A percentile compares a stretch with the other conserved stretches of the same genome.
phyloP scores from a whole-genome alignment of 2,113 vertebrate genomes.

The Gopherus evgoodei region DNA sequence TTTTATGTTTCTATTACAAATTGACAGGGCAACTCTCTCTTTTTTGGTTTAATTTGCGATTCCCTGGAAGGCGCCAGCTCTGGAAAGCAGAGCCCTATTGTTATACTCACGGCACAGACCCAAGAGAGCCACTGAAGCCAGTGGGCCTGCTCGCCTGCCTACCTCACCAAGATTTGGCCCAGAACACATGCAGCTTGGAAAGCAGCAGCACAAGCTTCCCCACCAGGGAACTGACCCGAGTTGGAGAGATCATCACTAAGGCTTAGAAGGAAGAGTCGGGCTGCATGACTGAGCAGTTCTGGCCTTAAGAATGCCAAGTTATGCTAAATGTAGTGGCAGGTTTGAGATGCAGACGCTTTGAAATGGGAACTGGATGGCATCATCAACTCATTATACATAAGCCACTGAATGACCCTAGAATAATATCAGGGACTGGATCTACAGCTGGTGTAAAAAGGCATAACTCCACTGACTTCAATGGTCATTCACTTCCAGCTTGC shows the following conservation, averaged over 20 bases:
- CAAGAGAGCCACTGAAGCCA: background rate
- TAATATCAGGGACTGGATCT: background rate
- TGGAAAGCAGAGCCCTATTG: background rate
- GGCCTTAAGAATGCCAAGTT: background rate
- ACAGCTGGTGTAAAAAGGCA: background rate
- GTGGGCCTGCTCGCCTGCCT: background rate
- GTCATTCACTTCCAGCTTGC: background rate
- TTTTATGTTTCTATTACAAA: background rate
- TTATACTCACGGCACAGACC: background rate
- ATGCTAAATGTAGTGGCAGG: background rate
- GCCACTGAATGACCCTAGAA: background rate
- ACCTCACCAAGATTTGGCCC: background rate
- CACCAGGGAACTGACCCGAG: background rate
- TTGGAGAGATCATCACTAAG: background rate
- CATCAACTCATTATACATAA: background rate
- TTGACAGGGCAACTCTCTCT: background rate
- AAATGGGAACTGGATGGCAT: too few species aligned
- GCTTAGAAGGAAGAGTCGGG: background rate
- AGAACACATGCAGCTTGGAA: background rate
- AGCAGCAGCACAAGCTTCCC: constrained; percentile 28
- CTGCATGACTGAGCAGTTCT: background rate
- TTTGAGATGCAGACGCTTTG: background rate
- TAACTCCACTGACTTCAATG: background rate
- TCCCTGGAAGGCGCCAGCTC: background rate
- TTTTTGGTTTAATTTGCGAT: background rate